Evolutionary conservation across 2,113 vertebrate species (phyloP).

Genomic region (Hoplias malabaricus): DNA sequence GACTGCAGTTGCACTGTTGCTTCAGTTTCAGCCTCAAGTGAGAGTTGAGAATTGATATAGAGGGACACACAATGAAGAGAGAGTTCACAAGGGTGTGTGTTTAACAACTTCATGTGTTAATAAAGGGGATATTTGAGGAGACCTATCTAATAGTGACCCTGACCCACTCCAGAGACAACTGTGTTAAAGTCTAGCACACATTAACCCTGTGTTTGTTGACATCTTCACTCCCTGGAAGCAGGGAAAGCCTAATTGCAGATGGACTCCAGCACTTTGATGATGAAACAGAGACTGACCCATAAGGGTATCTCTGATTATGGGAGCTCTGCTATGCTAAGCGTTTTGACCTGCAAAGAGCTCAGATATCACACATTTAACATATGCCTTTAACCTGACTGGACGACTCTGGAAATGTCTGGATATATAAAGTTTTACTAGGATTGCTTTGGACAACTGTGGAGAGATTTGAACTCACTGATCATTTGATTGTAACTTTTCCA

Average conservation of each 20-base stretch:
- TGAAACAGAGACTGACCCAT: slow-evolving; percentile 7
- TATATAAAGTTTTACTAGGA: too few relatives aligned
- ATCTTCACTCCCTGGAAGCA: slow-evolving; percentile 17
- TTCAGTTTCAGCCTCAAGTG: slow-evolving; percentile 47
- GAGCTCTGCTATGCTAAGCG: slow-evolving; percentile 13
- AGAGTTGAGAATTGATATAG: background rate
- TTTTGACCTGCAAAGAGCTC: slow-evolving; percentile 32
- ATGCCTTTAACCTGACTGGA: slow-evolving; percentile 27
- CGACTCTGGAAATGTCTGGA: background rate
- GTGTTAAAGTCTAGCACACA: slow-evolving; percentile 25
- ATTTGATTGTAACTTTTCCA: slow-evolving; percentile 5
- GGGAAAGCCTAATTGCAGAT: slow-evolving; percentile 34
- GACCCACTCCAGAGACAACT: background rate
- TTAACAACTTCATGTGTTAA: slow-evolving; percentile 24
- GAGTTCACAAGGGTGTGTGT: background rate
- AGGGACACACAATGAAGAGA: background rate
- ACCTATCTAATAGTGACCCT: slow-evolving; percentile 27
- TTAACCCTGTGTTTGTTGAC: slow-evolving; percentile 38
- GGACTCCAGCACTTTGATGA: slow-evolving; percentile 32
- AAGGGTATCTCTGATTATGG: slow-evolving; percentile 33
- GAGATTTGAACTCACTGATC: background rate
- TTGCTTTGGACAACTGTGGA: too few relatives aligned
- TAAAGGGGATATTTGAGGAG: slow-evolving; percentile 51
- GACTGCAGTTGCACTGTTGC: too few relatives aligned
- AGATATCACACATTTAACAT: slow-evolving; percentile 10